A percentile compares a stretch with the other conserved stretches of the same genome.
phyloP scores from a whole-genome alignment of 2,113 vertebrate genomes.

The Strix uralensis region DNA sequence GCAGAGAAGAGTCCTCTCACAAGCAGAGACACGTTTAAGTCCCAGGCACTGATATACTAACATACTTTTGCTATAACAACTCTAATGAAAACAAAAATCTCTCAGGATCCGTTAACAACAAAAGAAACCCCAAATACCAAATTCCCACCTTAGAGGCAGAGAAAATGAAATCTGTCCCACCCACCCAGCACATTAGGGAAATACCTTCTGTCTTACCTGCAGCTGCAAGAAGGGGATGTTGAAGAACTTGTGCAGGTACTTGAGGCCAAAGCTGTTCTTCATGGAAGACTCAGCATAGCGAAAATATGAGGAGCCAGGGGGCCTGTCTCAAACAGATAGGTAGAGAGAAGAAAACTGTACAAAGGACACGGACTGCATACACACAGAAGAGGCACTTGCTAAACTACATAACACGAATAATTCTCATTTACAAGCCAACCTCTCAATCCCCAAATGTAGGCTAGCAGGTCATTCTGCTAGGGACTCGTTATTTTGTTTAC shows the following conservation, averaged over 20 bases:
- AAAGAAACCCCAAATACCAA: neutral
- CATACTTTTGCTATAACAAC: neutral
- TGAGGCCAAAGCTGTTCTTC: constrained; percentile 97
- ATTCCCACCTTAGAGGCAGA: neutral
- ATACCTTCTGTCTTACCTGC: constrained; percentile 79
- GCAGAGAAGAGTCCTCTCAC: neutral
- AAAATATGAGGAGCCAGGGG: constrained; percentile 92
- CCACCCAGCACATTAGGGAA: neutral
- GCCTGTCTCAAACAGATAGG: constrained; percentile 72
- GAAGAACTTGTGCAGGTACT: constrained; percentile 97
- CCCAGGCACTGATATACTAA: neutral
- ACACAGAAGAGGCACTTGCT: neutral
- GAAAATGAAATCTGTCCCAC: neutral
- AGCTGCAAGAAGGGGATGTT: constrained; percentile 98
- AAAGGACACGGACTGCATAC: neutral
- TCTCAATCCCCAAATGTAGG: neutral
- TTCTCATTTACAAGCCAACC: neutral
- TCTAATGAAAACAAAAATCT: neutral
- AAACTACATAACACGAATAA: neutral
- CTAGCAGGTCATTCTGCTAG: neutral
- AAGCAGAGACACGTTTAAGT: neutral
- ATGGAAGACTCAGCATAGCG: constrained; percentile 98
- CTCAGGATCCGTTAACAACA: neutral
- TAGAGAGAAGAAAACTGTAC: neutral
- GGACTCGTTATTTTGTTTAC: neutral